Evolutionary conservation across 2,888 invertebrate genomes (phyloP), one percentile per base, ranked within the genome.

Genomic region (Empis livida): DNA sequence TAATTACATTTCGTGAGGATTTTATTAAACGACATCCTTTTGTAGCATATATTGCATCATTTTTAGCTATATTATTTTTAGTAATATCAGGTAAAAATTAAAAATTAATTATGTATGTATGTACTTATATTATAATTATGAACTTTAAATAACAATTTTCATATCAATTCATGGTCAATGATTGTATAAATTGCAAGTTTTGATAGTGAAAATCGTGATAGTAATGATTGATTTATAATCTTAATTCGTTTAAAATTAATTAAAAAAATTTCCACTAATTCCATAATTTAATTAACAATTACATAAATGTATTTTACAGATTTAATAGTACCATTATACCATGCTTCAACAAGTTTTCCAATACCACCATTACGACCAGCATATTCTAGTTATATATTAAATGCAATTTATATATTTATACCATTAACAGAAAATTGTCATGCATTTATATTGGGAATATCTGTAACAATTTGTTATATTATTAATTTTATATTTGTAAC

Each of bases 351-450:
- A 52, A 73, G 73, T 30, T 70, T 74, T 42, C 60, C 61, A n/a
- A 59, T 60, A 13, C 57, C 53, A 16, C 56, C 69, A 3, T 64
- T 80, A 1, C 74, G 84, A 46, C 84, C 86, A 15, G 80, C 82
- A 0, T 85, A 83, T 59, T 74, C 80, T 2, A 79, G 81, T 0
- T 79, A 83, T 64, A 77, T 84, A 2, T 72, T 91, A 2, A 74
- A 92, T 44, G 81, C 85, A 2, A 80, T 84, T 52, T 90, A 91
- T 65, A 80, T 90, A 53, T 90, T 92, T 66, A 73, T 92, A 54
- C 89, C 90, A 1, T 74, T 91, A 59, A 78, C 83, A 17, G 79
- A 82, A 60, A 82, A 84, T 61, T 74, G 78, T 51, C 72, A 84
- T 51, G 82, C 84, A 1, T 73, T 84, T 23, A 59, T 82, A 20